These are phyloP conservation scores for Tenebrosternarchus preto DNA, from an alignment of 2,113 vertebrate species.

Conservation along the genomic window DNA sequence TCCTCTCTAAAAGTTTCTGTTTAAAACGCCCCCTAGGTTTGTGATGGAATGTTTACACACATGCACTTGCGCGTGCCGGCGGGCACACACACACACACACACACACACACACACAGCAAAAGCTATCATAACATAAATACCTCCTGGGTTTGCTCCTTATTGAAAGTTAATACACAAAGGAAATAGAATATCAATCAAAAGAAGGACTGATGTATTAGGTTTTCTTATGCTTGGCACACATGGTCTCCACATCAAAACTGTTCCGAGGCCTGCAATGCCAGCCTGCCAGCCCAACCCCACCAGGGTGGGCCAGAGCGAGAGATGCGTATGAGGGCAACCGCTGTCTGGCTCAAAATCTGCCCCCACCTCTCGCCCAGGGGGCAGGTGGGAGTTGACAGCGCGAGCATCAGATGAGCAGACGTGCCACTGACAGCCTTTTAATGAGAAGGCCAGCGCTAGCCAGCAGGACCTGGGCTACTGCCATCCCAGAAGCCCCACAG, in stretches of 20 bases:
- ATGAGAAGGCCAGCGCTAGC: too few species aligned
- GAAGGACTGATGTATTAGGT: background rate
- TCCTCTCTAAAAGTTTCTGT: background rate
- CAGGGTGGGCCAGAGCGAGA: constrained; percentile 13
- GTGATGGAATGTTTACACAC: background rate
- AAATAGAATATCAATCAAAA: constrained; percentile 8
- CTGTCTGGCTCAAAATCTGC: too few species aligned
- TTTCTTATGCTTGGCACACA: background rate
- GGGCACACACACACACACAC: background rate
- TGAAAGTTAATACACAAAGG: background rate
- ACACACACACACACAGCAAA: too few species aligned
- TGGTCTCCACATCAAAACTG: constrained; percentile 20
- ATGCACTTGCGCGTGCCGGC: too few species aligned
- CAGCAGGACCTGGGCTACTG: too few species aligned
- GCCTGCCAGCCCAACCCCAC: background rate
- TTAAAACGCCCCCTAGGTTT: background rate
- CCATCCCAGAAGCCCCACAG: too few species aligned
- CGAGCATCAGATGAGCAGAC: too few species aligned
- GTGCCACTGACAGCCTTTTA: too few species aligned
- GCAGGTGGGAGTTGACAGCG: too few species aligned
- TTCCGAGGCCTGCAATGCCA: constrained; percentile 17
- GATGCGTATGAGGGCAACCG: constrained; percentile 30
- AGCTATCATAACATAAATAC: background rate
- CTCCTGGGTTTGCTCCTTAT: background rate
- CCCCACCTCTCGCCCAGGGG: too few species aligned